Evolutionary conservation across 2,888 invertebrate genomes (phyloP).

Genomic region (Clitarchus hookeri): DNA sequence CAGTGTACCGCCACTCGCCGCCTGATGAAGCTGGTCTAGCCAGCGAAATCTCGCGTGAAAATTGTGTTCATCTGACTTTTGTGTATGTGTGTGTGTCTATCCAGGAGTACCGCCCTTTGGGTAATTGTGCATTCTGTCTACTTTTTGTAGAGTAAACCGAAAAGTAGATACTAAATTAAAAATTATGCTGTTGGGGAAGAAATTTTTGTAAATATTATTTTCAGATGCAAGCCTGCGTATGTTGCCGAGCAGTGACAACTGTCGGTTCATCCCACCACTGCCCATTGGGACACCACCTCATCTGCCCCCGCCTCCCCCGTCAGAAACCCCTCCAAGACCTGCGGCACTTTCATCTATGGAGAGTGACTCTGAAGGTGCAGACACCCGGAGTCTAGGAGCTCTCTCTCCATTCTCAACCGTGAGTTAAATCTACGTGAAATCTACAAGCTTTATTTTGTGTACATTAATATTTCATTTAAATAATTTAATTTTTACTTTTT

Average conservation of each 20-base stretch:
- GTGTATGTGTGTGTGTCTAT: no score
- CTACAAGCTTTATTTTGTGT: neutral
- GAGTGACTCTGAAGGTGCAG: slow-evolving; percentile 16
- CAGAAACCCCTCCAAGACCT: slow-evolving; percentile 29
- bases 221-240: slow-evolving; percentile 47
- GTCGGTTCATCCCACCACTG: slow-evolving; percentile 51
- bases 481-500: no score
- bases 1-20: no score
- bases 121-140: no score
- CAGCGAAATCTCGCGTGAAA: no score
- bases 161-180: neutral
- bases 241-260: slow-evolving; percentile 46
- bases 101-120: no score
- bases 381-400: neutral
- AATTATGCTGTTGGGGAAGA: neutral
- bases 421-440: neutral
- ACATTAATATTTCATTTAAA: no score
- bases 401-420: neutral
- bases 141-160: no score
- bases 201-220: slow-evolving; percentile 17
- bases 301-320: slow-evolving; percentile 45
- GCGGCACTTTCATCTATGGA: neutral
- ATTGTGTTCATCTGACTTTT: no score
- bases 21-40: no score
- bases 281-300: slow-evolving; percentile 55